These are phyloP conservation scores for Diaprepes abbreviatus DNA, from an alignment of 2,888 invertebrate genomes.

Conservation along the genomic window DNA sequence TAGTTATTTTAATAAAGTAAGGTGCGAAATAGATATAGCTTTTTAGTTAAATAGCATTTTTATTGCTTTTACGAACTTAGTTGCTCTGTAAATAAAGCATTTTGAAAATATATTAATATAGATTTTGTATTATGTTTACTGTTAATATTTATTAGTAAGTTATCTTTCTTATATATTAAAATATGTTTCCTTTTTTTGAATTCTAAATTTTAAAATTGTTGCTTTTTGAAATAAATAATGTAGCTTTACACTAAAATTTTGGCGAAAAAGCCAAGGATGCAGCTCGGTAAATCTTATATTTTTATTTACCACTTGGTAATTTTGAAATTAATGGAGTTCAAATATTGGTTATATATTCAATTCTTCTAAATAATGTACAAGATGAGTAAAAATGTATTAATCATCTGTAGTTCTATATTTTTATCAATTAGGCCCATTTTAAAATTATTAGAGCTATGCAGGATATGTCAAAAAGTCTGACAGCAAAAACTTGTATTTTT, in stretches of 20 bases:
- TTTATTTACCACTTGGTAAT: too few species aligned
- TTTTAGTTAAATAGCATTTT: background rate
- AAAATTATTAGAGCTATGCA: too few species aligned
- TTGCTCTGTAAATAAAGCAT: constrained; percentile 9
- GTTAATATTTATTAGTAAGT: constrained; percentile 6
- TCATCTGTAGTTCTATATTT: too few species aligned
- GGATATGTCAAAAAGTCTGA: too few species aligned
- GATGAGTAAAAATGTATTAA: too few species aligned
- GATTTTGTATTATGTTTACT: constrained; percentile 4
- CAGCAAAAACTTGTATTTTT: too few species aligned
- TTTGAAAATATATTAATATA: constrained; percentile 6
- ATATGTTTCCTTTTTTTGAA: background rate
- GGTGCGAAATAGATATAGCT: background rate
- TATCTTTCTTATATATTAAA: background rate
- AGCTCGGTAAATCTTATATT: too few species aligned
- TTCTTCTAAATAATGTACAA: too few species aligned
- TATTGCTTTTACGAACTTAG: background rate
- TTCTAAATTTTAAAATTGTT: background rate
- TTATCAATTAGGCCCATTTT: too few species aligned
- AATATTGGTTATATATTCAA: too few species aligned
- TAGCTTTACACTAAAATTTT: background rate
- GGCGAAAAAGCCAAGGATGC: too few species aligned
- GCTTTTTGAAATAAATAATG: background rate
- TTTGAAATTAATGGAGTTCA: too few species aligned
- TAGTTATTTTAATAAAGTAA: background rate